Percentiles rank a stretch among this genome's conserved stretches.
phyloP scores from a whole-genome alignment of 1,140 invertebrate genomes.

The Antheraea pernyi region DNA sequence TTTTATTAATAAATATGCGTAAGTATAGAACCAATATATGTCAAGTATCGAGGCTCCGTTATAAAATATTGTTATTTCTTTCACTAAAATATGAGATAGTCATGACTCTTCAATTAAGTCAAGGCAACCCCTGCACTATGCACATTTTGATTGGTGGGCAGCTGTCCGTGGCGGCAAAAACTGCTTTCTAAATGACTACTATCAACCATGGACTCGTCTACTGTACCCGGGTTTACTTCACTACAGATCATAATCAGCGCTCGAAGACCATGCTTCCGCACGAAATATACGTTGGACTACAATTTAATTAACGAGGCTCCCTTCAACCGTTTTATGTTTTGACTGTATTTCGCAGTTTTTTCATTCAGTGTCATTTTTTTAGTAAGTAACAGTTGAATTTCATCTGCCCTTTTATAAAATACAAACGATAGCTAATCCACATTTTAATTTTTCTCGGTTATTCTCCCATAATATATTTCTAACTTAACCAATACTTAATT shows the following conservation, averaged over 20 bases:
- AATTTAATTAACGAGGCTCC: constrained; percentile 31
- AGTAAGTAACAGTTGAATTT: not conserved
- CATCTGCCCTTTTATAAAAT: not conserved
- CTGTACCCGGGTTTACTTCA: constrained; percentile 44
- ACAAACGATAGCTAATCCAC: too few species aligned
- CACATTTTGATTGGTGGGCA: constrained; percentile 68
- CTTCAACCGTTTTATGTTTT: constrained; percentile 15
- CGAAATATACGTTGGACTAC: constrained; percentile 42
- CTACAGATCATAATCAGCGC: constrained; percentile 52
- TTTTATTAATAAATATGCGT: not conserved
- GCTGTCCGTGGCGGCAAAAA: constrained; percentile 65
- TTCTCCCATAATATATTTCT: too few species aligned
- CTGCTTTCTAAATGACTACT: constrained; percentile 68
- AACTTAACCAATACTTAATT: too few species aligned
- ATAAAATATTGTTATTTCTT: constrained; percentile 5
- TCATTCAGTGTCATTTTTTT: not conserved
- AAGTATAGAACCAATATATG: not conserved
- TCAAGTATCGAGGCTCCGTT: not conserved
- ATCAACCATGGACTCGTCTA: constrained; percentile 46
- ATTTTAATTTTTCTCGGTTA: too few species aligned
- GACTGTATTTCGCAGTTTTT: not conserved
- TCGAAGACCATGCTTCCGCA: constrained; percentile 51
- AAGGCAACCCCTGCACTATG: constrained; percentile 61
- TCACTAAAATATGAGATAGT: constrained; percentile 18
- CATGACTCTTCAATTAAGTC: constrained; percentile 59